Evolutionary conservation across 2,113 vertebrate species (phyloP), one percentile per base, ranked within the genome.

Genomic region (Dromaius novaehollandiae): DNA sequence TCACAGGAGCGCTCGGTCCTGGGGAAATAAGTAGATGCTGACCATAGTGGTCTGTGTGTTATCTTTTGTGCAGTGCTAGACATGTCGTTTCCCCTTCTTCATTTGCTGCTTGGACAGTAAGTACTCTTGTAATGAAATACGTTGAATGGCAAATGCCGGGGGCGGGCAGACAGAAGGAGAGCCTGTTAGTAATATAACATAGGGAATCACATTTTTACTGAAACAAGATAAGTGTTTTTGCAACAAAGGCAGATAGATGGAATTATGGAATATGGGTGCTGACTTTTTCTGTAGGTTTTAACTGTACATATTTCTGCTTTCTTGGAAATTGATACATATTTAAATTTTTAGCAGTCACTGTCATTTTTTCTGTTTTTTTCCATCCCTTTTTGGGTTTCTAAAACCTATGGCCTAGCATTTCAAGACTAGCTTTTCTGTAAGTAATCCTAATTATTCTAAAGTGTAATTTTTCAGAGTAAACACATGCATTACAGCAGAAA

Each of bases 161-260:
- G 5, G 12, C 88, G 18, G 32, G 8, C 15, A 50, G 13, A 91
- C 91, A 91, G 30, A 44, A 75, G 36, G 25, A 86, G 66, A 26
- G 11, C 83, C 89, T 83, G 21, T 85, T 81, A 87, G 69, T 88
- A 95, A 15, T 4, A 5, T n/a, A 93, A 85, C 64, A 65, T 6
- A 17, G 12, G 5, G 34, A 94, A 90, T 94, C 48, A 38, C 74
- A 18, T 88, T 97, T 90, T 93, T 65, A 73, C 83, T 88, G 77
- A 91, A 95, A 21, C 34, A 53, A 91, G 88, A 40, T 86, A 96
- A 95, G 79, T 95, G 91, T 94, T 96, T 97, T 92, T 63, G 58
- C 86, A 93, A 38, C 50, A 91, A 77, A 96, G 65, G 84, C 70
- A 78, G 69, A 84, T 75, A 11, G 75, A 77, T 38, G 38, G 38